phyloP scores from a whole-genome alignment of 2,113 vertebrate species.

The Thinocorus orbignyianus region DNA sequence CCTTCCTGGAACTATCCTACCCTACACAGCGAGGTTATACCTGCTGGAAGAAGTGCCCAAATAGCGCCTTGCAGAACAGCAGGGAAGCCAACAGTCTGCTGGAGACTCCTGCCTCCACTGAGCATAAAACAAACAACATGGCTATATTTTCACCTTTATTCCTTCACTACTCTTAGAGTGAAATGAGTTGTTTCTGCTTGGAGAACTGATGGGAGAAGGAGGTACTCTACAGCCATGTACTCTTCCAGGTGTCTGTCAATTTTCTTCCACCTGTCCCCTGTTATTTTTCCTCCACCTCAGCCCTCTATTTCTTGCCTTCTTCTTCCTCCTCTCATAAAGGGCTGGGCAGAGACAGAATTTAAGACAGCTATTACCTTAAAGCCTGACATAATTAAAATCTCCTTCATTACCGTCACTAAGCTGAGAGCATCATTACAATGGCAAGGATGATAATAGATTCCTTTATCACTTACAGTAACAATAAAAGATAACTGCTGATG shows the following conservation, averaged over 20 bases:
- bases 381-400: conserved; percentile 1
- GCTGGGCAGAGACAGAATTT: neutral
- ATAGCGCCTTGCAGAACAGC: neutral
- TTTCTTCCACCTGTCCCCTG: neutral
- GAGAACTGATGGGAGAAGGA: neutral
- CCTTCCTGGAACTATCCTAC: neutral
- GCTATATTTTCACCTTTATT: neutral
- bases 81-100: neutral
- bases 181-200: neutral
- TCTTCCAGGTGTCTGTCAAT: neutral
- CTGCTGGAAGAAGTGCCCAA: neutral
- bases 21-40: accelerated
- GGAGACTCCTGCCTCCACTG: neutral
- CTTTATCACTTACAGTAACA: neutral
- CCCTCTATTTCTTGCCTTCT: neutral
- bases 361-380: neutral
- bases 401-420: neutral
- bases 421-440: neutral
- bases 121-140: neutral
- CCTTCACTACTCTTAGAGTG: neutral
- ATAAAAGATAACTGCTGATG: neutral
- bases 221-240: neutral
- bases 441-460: neutral
- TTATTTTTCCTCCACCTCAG: neutral
- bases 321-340: neutral